phyloP scores from a whole-genome alignment of 2,797 vertebrate species.

The Adelosebastes latens region DNA sequence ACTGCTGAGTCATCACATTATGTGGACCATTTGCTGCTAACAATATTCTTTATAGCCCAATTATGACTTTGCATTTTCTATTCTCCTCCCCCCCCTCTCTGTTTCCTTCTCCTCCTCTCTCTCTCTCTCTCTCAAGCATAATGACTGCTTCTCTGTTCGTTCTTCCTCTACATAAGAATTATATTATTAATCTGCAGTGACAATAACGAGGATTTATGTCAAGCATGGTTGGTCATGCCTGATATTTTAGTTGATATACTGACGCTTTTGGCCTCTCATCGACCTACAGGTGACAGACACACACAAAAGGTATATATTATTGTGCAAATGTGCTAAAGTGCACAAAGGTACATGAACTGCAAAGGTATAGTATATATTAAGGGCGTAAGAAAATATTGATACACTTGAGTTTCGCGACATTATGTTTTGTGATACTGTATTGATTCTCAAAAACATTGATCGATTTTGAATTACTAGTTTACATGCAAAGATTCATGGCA shows the following conservation, averaged over 20 bases:
- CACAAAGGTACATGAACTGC: background rate
- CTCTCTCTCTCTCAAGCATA: conserved; percentile 11
- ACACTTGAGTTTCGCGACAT: no score
- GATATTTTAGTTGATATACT: conserved; percentile 11
- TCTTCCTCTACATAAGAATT: conserved; percentile 16
- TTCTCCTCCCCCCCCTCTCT: conserved; percentile 6
- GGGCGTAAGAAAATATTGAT: no score
- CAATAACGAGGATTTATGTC: conserved; percentile 41
- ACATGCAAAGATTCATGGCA: no score
- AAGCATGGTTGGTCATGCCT: background rate
- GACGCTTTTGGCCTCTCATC: conserved; percentile 3
- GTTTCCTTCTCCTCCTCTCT: conserved; percentile 15
- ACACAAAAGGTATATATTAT: background rate
- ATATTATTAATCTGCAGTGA: conserved; percentile 26
- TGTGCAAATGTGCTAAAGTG: background rate
- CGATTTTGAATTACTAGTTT: no score
- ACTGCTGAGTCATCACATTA: conserved; percentile 65
- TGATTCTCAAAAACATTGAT: no score
- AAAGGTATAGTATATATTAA: background rate
- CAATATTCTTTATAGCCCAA: conserved; percentile 66
- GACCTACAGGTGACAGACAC: conserved; percentile 30
- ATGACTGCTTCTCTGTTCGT: conserved; percentile 27
- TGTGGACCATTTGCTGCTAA: conserved; percentile 67
- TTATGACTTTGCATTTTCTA: conserved; percentile 68
- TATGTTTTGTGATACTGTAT: no score